Base-by-base conservation (phyloP, 2,888 invertebrate genomes). In the Cacoxenus indagator region DNA sequence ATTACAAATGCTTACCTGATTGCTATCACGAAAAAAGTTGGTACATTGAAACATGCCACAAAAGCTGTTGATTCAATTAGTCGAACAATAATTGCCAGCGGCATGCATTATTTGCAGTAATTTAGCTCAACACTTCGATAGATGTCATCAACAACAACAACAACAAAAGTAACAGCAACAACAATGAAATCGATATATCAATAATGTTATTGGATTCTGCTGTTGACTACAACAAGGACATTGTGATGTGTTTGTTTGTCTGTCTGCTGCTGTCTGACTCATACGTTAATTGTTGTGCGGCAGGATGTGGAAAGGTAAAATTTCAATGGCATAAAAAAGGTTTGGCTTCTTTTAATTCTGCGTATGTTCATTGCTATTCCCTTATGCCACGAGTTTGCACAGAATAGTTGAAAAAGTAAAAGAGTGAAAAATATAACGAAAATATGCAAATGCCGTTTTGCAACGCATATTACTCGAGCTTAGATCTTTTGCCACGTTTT, bases 1-100 rank as follows among this genome's bases (percentile, higher is more conserved):
- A 37, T 17, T 4, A 8, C 48, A 51, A 51, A 5, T 11, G 17
- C 19, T n/a, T 48, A 22, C 51, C 51, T 22, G 57, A 57, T 57
- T 31, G 19, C 17, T 17, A 57, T 57, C 31, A 57, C n/a, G 31
- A 57, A n/a, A n/a, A n/a, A n/a, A n/a, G n/a, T n/a, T 31, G n/a
- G 31, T 57, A 29, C 17, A 17, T n/a, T n/a, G 31, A 29, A 57
- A 24, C 29, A 57, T 14, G 17, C 57, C 29, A 27, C 57, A 57
- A 57, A 51, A 57, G 57, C 57, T 57, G 29, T 57, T 27, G 51
- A 57, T 57, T 29, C 57, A 57, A 57, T 57, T 57, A 57, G 57
- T 57, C 57, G 29, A 14, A 29, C 57, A 57, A 57, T 57, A 57
- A 57, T 57, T 27, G 57, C 57, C 57, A 4, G n/a, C 24, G 57